Evolutionary conservation across 2,113 vertebrate genomes (phyloP), one percentile per base, ranked within the genome.

Genomic region (Danionella cerebrum): DNA sequence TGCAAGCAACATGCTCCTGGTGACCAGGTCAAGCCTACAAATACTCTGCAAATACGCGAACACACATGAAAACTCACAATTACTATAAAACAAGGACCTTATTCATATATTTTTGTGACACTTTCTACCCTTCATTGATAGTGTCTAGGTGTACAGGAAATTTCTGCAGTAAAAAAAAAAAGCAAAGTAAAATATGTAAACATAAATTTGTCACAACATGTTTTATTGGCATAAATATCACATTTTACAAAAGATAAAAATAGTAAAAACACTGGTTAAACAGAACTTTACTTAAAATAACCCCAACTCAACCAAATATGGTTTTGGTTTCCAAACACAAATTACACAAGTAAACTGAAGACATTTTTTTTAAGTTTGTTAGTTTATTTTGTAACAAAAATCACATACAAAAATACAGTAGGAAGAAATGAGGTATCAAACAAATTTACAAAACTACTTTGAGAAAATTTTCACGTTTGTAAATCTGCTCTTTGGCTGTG

Each of bases 401-500:
- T 81, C 80, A 92, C 77, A 66, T 50, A 73, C 35, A 74, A 82
- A 76, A 80, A 84, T 91, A 92, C 90, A 93, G 91, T 91, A 93
- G 86, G 88, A 89, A 90, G 81, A 88, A 79, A 87, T 97, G 94
- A 98, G 96, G 96, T 98, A 98, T 95, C 90, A 90, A 90, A 91
- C 85, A 88, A 82, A 88, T 85, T 86, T 83, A 84, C 76, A 92
- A 79, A 87, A 85, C 85, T 87, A 77, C 77, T 77, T 79, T 75
- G 36, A 78, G 47, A 78, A 74, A 76, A 77, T 71, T 47, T 42
- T 47, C 27, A 42, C 14, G 52, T 57, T 65, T 77, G 67, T 76
- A 71, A 73, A 78, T 78, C 71, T 67, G 71, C 64, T 72, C 71
- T 39, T 39, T 59, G 75, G 51, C 21, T 45, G 67, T 67, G 29